Percentiles rank a stretch among this genome's conserved stretches.
phyloP scores from a whole-genome alignment of 2,888 invertebrate species.

The Temnothorax rugatulus region DNA sequence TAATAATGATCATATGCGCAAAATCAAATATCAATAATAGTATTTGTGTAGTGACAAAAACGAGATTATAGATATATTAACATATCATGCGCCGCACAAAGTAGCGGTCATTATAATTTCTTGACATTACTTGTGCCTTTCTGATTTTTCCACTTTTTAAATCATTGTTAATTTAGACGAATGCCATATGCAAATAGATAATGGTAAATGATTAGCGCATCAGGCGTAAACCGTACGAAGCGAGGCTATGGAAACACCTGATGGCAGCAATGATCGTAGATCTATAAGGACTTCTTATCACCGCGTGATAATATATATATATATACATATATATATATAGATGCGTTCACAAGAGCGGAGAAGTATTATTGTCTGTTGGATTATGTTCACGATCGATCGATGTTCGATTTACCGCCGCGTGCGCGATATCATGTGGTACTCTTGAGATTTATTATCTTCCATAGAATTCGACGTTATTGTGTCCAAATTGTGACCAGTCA shows the following conservation, averaged over 20 bases:
- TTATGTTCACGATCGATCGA: constrained; percentile 47
- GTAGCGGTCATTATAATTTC: not conserved
- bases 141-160: constrained; percentile 9
- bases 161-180: not conserved
- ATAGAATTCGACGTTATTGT: constrained; percentile 44
- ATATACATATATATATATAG: not conserved
- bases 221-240: constrained; percentile 29
- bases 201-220: constrained; percentile 32
- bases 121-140: not conserved
- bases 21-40: constrained; percentile 27
- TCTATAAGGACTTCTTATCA: constrained; percentile 53
- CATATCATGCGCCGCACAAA: not conserved
- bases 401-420: constrained; percentile 39
- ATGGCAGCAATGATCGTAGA: constrained; percentile 23
- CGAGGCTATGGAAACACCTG: constrained; percentile 26
- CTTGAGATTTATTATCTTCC: constrained; percentile 55
- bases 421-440: constrained; percentile 39
- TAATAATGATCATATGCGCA: not conserved
- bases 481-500: constrained; percentile 35
- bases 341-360: not conserved
- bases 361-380: constrained; percentile 43
- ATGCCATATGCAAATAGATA: constrained; percentile 1
- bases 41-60: not conserved
- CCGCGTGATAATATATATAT: constrained; percentile 11
- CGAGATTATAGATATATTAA: not conserved